phyloP scores from a whole-genome alignment of 1,140 invertebrate genomes.

The Rhopalosiphum padi region DNA sequence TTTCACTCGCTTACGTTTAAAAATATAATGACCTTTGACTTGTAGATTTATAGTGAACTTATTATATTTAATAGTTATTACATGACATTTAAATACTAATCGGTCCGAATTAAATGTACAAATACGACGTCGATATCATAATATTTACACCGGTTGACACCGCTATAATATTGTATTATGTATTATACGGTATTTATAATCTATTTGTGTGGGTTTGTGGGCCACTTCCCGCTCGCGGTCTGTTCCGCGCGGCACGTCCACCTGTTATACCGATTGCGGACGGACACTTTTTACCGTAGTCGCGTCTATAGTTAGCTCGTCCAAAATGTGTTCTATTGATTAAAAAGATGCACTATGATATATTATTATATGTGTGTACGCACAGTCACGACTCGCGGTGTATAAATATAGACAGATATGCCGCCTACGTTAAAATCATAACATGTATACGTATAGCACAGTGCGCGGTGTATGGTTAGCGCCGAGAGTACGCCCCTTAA shows the following conservation, averaged over 20 bases:
- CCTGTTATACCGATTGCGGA: not conserved
- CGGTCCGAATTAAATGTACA: not conserved
- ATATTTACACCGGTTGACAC: not conserved
- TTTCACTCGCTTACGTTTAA: too few relatives aligned
- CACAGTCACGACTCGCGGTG: not conserved
- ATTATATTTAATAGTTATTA: not conserved
- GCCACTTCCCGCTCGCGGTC: too few relatives aligned
- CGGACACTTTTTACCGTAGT: not conserved
- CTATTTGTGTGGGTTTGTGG: not conserved
- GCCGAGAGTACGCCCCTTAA: constrained; percentile 1
- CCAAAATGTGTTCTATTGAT: not conserved
- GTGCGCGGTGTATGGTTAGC: constrained; percentile 7
- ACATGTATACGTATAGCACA: not conserved
- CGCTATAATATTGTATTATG: not conserved
- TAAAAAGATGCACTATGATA: not conserved
- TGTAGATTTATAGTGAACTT: too few relatives aligned
- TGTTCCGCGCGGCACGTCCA: not conserved
- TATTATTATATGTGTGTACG: not conserved
- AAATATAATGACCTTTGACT: too few relatives aligned
- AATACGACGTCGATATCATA: not conserved
- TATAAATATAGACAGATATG: not conserved
- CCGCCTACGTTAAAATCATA: not conserved
- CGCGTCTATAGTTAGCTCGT: not conserved
- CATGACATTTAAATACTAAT: not conserved
- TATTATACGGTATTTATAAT: not conserved